phyloP scores from a whole-genome alignment of 2,113 vertebrate species.

The Gobio gobio region DNA sequence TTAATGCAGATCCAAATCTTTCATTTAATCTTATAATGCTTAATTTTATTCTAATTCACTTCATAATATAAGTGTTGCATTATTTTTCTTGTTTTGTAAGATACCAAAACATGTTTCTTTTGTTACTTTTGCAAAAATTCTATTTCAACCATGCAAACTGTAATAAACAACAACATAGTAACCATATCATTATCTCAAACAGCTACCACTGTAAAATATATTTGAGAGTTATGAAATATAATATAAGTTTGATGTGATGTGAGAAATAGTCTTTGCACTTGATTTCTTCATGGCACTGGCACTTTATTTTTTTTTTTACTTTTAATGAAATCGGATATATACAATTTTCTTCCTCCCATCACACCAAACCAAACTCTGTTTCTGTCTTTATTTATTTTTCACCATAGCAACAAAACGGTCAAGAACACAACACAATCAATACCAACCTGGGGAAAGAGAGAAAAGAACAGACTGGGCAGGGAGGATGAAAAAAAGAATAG shows the following conservation, averaged over 20 bases:
- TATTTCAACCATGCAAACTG: background rate
- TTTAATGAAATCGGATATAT: conserved; percentile 7
- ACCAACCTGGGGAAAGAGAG: background rate
- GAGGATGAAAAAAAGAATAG: background rate
- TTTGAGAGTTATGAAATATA: background rate
- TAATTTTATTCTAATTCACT: background rate
- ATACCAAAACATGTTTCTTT: background rate
- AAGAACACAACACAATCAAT: conserved; percentile 6
- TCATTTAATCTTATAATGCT: too few relatives aligned
- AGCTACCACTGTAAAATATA: background rate
- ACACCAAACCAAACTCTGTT: background rate
- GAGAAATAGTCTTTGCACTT: background rate
- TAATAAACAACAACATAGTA: background rate
- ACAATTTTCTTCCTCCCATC: background rate
- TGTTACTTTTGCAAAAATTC: background rate
- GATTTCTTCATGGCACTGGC: background rate
- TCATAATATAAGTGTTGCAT: background rate
- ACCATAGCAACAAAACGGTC: conserved; percentile 12
- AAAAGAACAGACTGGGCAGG: background rate
- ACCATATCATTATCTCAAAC: background rate
- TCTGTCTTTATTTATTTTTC: background rate
- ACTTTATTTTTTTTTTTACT: background rate
- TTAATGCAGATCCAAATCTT: too few relatives aligned
- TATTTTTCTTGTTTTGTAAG: background rate
- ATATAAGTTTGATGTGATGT: background rate